These are phyloP conservation scores for Leucoptera coffeella DNA, from an alignment of 2,888 invertebrate species.

Conservation along the genomic window DNA sequence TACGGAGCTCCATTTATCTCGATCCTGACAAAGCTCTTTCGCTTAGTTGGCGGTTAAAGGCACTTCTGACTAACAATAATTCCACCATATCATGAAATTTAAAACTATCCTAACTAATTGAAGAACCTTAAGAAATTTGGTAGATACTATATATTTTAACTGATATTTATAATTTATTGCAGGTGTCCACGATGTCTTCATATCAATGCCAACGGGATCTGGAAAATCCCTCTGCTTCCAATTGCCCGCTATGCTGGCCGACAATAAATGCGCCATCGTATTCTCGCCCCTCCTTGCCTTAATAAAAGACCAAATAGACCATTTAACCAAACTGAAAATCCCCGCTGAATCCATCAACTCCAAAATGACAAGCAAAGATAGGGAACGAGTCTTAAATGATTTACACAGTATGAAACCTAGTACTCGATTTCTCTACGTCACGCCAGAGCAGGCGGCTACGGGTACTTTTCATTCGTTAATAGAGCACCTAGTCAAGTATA, in stretches of 20 bases:
- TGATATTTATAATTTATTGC: too few relatives aligned
- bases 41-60: too few relatives aligned
- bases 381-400: conserved; percentile 71
- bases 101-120: too few relatives aligned
- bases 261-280: conserved; percentile 80
- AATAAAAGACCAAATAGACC: conserved; percentile 95
- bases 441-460: conserved; percentile 93
- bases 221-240: conserved; percentile 98
- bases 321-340: conserved; percentile 71
- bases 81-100: too few relatives aligned
- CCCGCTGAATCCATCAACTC: conserved; percentile 88
- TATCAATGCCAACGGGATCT: conserved; percentile 97
- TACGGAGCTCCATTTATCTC: too few relatives aligned
- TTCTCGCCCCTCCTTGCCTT: conserved; percentile 94
- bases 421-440: conserved; percentile 86
- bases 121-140: too few relatives aligned
- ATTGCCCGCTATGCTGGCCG: conserved; percentile 81
- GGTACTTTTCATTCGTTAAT: conserved; percentile 64
- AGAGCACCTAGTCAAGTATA: conserved; percentile 62
- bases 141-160: too few relatives aligned
- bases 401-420: conserved; percentile 66
- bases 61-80: too few relatives aligned
- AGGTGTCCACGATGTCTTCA: conserved; percentile 86
- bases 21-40: too few relatives aligned
- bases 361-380: conserved; percentile 73